Percentiles rank a stretch among this genome's conserved stretches.
phyloP scores from a whole-genome alignment of 2,797 vertebrate species.

The Amphiprion clarkii region DNA sequence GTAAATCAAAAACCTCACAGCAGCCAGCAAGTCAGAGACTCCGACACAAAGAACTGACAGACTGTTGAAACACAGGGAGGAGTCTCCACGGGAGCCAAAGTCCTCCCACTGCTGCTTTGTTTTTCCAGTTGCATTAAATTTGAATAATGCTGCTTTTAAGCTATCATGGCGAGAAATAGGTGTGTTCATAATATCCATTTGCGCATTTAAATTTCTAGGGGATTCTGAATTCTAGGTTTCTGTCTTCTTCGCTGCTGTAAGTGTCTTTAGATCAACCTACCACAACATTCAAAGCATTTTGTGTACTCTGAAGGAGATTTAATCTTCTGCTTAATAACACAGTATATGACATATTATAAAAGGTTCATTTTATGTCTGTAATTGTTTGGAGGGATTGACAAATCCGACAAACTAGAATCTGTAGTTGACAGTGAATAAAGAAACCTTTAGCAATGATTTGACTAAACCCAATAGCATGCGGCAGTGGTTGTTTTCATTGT shows the following conservation, averaged over 20 bases:
- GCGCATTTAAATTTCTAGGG: not conserved
- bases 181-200: not conserved
- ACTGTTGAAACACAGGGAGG: constrained; percentile 62
- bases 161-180: not conserved
- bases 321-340: not conserved
- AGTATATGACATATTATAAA: too few relatives aligned
- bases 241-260: not conserved
- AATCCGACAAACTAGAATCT: not conserved
- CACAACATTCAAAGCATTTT: not conserved
- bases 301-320: not conserved
- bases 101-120: constrained; percentile 52
- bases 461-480: not conserved
- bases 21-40: constrained; percentile 40
- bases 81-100: constrained; percentile 49
- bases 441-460: not conserved
- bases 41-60: constrained; percentile 26
- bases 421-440: not conserved
- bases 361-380: not conserved
- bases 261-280: not conserved
- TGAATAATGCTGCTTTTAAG: not conserved
- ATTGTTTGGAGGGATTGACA: not conserved
- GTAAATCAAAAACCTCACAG: constrained; percentile 18
- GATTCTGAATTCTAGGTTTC: not conserved
- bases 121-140: constrained; percentile 22
- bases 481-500: not conserved